Evolutionary conservation across 2,888 invertebrate species (phyloP).

Genomic region (Pseudoips prasinana): DNA sequence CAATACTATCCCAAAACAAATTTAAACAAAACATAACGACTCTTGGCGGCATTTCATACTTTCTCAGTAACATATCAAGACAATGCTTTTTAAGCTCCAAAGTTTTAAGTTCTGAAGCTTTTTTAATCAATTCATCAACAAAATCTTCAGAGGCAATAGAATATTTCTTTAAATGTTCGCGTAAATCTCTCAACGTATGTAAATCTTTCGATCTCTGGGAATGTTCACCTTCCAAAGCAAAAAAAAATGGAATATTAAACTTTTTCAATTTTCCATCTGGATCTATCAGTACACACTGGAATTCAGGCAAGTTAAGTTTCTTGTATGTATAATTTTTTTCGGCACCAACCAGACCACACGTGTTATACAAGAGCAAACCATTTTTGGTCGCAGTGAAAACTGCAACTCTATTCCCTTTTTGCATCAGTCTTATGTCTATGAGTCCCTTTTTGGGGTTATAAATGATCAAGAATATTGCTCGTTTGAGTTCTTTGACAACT

Average conservation of each 20-base stretch:
- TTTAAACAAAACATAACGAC: slow-evolving; percentile 76
- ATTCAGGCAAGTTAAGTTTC: slow-evolving; percentile 82
- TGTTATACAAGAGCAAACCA: slow-evolving; percentile 90
- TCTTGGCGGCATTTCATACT: slow-evolving; percentile 84
- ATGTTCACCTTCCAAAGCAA: slow-evolving; percentile 92
- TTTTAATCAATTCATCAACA: slow-evolving; percentile 76
- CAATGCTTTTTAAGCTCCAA: slow-evolving; percentile 87
- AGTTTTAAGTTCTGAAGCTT: slow-evolving; percentile 85
- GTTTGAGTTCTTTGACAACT: slow-evolving; percentile 74
- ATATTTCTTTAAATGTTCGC: slow-evolving; percentile 84
- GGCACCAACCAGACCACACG: slow-evolving; percentile 90
- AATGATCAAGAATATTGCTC: slow-evolving; percentile 93
- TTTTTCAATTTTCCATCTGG: slow-evolving; percentile 91
- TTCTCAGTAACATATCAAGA: slow-evolving; percentile 85
- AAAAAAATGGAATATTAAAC: slow-evolving; percentile 94
- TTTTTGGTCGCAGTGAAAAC: slow-evolving; percentile 94
- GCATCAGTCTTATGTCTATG: slow-evolving; percentile 95
- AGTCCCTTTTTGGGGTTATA: slow-evolving; percentile 96
- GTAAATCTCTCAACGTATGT: slow-evolving; percentile 90
- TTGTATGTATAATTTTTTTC: slow-evolving; percentile 78
- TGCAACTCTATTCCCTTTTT: slow-evolving; percentile 94
- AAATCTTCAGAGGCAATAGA: slow-evolving; percentile 73
- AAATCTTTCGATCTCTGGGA: slow-evolving; percentile 93
- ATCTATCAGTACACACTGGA: slow-evolving; percentile 91
- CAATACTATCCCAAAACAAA: slow-evolving; percentile 70